These are phyloP conservation scores for Drosophila asahinai DNA, from an alignment of 1,140 invertebrate species.

Conservation along the genomic window DNA sequence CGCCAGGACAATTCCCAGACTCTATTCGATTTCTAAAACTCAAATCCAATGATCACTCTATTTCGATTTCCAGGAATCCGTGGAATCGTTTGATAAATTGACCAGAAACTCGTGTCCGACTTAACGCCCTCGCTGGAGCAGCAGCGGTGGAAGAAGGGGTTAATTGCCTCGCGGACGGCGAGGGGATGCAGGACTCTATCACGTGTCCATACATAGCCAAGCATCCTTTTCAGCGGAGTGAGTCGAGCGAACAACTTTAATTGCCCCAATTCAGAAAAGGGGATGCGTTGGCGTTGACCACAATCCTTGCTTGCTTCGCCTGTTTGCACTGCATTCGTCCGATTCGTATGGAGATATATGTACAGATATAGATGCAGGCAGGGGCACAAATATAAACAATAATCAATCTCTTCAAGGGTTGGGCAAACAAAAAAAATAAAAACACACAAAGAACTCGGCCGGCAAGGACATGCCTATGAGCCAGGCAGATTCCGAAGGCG, in stretches of 20 bases:
- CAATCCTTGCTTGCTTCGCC: slow-evolving; percentile 54
- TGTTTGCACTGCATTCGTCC: slow-evolving; percentile 76
- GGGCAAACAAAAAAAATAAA: slow-evolving; percentile 68
- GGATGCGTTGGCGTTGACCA: slow-evolving; percentile 62
- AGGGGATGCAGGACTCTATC: slow-evolving; percentile 46
- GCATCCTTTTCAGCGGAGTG: slow-evolving; percentile 61
- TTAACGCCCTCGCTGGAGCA: slow-evolving; percentile 67
- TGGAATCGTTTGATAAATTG: slow-evolving; percentile 77
- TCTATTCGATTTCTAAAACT: slow-evolving; percentile 17
- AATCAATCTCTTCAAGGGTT: slow-evolving; percentile 81
- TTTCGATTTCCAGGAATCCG: slow-evolving; percentile 69
- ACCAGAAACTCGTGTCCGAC: slow-evolving; percentile 78
- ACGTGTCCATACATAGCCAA: slow-evolving; percentile 54
- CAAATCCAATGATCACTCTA: slow-evolving; percentile 62
- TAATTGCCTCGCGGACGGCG: slow-evolving; percentile 56
- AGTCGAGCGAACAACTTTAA: slow-evolving; percentile 70
- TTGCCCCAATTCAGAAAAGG: slow-evolving; percentile 76
- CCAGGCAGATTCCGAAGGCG: slow-evolving; percentile 56
- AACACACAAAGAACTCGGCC: slow-evolving; percentile 58
- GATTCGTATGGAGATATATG: slow-evolving; percentile 31
- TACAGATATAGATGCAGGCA: slow-evolving; percentile 30
- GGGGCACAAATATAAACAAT: slow-evolving; percentile 80
- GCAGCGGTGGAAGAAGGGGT: slow-evolving; percentile 59
- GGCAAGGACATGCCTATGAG: slow-evolving; percentile 69
- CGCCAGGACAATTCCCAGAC: slow-evolving; percentile 40